These are phyloP conservation scores for Hylaeus volcanicus DNA, from an alignment of 1,140 invertebrate species.

Conservation along the genomic window DNA sequence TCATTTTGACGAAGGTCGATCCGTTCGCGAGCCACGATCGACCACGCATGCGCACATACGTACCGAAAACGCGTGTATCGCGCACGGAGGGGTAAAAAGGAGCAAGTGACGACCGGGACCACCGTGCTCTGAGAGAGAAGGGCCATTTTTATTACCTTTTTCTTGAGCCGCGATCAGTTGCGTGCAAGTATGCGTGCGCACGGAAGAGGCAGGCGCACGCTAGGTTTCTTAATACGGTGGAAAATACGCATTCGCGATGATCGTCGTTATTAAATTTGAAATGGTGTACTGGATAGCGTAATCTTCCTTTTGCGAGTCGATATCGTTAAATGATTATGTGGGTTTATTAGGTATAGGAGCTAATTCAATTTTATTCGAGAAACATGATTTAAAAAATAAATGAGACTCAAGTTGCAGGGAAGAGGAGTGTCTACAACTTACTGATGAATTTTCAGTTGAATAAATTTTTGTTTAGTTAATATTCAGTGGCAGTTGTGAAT, in stretches of 20 bases:
- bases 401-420: too few relatives aligned
- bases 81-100: conserved; percentile 44
- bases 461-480: too few relatives aligned
- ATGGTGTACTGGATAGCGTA: too few relatives aligned
- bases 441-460: too few relatives aligned
- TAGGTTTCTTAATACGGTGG: background rate
- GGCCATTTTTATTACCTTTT: conserved; percentile 42
- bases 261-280: background rate
- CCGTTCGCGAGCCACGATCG: background rate
- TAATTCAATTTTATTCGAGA: too few relatives aligned
- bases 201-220: conserved; percentile 18
- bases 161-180: conserved; percentile 41
- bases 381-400: too few relatives aligned
- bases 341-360: too few relatives aligned
- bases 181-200: conserved; percentile 24
- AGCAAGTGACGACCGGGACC: conserved; percentile 62
- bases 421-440: too few relatives aligned
- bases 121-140: conserved; percentile 61
- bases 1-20: conserved; percentile 35
- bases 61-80: conserved; percentile 6
- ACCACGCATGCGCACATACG: conserved; percentile 30
- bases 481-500: too few relatives aligned
- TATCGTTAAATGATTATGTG: too few relatives aligned
- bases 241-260: background rate
- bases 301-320: too few relatives aligned